These are phyloP conservation scores for Heptranchias perlo DNA, from an alignment of 2,113 vertebrate species.

Conservation along the genomic window DNA sequence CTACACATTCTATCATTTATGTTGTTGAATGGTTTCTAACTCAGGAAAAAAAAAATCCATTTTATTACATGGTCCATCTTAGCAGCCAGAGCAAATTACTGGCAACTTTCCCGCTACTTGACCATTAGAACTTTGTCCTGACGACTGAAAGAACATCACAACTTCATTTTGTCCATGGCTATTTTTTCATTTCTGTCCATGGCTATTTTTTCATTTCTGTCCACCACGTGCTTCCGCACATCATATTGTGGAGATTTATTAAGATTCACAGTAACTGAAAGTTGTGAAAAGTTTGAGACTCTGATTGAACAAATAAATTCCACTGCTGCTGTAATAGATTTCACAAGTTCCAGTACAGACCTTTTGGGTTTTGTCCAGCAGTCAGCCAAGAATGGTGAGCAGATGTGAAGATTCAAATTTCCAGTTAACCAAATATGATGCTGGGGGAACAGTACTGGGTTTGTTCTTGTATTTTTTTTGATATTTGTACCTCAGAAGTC, in stretches of 20 bases:
- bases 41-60: no score
- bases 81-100: no score
- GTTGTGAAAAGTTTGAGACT: neutral
- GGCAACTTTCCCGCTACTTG: no score
- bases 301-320: neutral
- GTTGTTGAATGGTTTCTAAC: no score
- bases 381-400: neutral
- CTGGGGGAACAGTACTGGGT: neutral
- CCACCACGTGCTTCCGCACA: no score
- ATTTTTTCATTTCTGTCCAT: no score
- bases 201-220: no score
- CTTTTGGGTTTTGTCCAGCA: neutral
- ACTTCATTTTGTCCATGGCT: neutral
- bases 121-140: no score
- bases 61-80: no score
- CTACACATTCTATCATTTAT: no score
- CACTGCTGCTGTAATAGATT: neutral
- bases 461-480: neutral
- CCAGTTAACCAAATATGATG: neutral
- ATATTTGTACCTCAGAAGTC: neutral
- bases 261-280: neutral
- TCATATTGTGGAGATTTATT: neutral
- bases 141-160: neutral
- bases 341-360: neutral
- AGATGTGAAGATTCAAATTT: neutral